Conservation (phyloP, 2,888 invertebrate genomes). For the Seira sanloemensis region DNA sequence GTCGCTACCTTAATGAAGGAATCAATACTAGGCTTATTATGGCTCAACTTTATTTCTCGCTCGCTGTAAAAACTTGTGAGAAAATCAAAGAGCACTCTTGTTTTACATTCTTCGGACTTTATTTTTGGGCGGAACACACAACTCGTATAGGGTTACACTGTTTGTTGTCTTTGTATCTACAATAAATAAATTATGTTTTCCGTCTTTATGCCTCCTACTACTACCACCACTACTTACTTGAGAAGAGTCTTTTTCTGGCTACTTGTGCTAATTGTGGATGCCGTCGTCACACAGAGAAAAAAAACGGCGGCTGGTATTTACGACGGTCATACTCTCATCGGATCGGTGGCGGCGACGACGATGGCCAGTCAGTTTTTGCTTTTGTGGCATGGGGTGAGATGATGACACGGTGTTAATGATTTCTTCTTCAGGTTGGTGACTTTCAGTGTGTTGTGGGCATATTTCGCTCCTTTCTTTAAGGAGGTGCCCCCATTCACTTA, state of each 20-base stretch:
- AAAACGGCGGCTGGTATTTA: neutral
- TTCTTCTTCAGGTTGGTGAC: constrained; percentile 34
- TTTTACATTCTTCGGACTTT: neutral
- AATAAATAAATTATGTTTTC: constrained; percentile 47
- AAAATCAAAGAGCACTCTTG: neutral
- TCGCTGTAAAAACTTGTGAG: too few species aligned
- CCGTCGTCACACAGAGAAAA: constrained; percentile 7
- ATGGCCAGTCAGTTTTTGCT: neutral
- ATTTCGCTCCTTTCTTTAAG: too few species aligned
- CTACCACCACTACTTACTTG: constrained; percentile 19
- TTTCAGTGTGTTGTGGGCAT: too few species aligned
- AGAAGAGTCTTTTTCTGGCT: constrained; percentile 25
- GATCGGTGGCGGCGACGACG: constrained; percentile 17
- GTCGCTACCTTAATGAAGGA: too few species aligned
- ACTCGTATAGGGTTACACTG: neutral
- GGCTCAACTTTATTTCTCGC: too few species aligned
- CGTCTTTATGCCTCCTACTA: constrained; percentile 22
- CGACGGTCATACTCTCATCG: too few species aligned
- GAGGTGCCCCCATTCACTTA: constrained; percentile 8
- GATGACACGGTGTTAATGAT: constrained; percentile 55
- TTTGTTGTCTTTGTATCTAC: too few species aligned
- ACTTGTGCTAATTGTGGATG: constrained; percentile 17
- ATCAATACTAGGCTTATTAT: too few species aligned
- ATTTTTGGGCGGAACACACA: constrained; percentile 46
- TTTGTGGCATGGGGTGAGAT: neutral